Conservation (phyloP, 2,797 vertebrate species). For the Hephaestus fuliginosus region DNA sequence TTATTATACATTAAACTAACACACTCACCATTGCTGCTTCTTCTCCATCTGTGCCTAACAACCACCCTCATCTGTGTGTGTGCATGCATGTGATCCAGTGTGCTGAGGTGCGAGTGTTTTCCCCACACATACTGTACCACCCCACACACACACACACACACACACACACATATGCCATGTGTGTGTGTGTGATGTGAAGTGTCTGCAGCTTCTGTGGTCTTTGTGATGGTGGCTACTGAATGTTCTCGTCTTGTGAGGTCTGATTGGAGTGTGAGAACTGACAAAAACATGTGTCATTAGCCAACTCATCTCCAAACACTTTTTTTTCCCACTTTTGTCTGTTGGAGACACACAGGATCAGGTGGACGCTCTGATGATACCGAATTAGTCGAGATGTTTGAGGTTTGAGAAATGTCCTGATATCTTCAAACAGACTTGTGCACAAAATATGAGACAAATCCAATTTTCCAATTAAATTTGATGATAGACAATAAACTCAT, state of each 20-base stretch:
- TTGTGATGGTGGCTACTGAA: conserved; percentile 66
- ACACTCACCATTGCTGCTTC: conserved; percentile 65
- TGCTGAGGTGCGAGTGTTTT: conserved; percentile 58
- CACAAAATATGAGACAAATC: not conserved
- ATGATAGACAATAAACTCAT: not conserved
- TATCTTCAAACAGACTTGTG: not conserved
- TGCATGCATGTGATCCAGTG: conserved; percentile 55
- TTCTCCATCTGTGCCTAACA: conserved; percentile 69
- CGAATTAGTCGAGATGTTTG: conserved; percentile 6
- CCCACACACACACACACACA: conserved; percentile 10
- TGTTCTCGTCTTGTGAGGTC: conserved; percentile 58
- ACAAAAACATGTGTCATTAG: conserved; percentile 73
- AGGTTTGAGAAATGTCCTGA: not conserved
- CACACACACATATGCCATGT: conserved; percentile 11
- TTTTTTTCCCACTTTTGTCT: conserved; percentile 59
- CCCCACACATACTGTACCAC: conserved; percentile 23
- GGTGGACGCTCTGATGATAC: conserved; percentile 64
- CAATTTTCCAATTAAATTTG: not conserved
- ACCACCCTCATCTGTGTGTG: conserved; percentile 45
- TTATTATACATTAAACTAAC: conserved; percentile 63
- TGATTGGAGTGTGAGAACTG: conserved; percentile 80
- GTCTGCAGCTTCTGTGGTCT: conserved; percentile 68
- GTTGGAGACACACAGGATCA: conserved; percentile 79
- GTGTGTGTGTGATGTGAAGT: conserved; percentile 36
- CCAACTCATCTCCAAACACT: conserved; percentile 66